A percentile compares a stretch with the other conserved stretches of the same genome.
Evolutionary conservation across 2,888 invertebrate species (phyloP).

Genomic region (Ophioninae sp.): DNA sequence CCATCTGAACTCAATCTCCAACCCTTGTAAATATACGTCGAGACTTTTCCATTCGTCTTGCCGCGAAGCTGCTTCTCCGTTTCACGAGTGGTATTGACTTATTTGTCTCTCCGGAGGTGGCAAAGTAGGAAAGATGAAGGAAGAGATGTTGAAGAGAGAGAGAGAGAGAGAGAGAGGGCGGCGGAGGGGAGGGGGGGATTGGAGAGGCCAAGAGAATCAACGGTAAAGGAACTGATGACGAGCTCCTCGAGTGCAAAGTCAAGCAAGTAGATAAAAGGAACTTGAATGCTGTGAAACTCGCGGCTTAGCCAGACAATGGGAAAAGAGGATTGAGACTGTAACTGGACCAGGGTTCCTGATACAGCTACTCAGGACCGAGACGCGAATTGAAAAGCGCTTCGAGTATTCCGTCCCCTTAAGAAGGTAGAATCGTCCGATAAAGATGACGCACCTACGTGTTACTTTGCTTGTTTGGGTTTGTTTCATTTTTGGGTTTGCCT

Average conservation of each 20-base stretch:
- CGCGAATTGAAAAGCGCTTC: constrained; percentile 30
- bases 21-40: constrained; percentile 44
- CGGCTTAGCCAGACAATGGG: constrained; percentile 60
- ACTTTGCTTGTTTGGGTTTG: not conserved
- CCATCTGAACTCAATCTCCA: constrained; percentile 51
- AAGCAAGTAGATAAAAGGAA: constrained; percentile 59
- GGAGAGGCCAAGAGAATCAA: constrained; percentile 31
- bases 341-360: constrained; percentile 54
- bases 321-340: constrained; percentile 54
- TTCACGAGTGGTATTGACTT: constrained; percentile 58
- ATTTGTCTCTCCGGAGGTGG: constrained; percentile 50
- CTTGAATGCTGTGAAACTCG: constrained; percentile 56
- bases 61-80: constrained; percentile 39
- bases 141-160: constrained; percentile 20
- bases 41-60: constrained; percentile 53
- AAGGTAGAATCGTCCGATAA: constrained; percentile 15
- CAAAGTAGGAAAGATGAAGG: constrained; percentile 12
- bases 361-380: constrained; percentile 49
- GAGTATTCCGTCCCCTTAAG: constrained; percentile 18
- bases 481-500: not conserved
- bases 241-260: constrained; percentile 59
- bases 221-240: constrained; percentile 26
- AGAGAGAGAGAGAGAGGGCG: not conserved
- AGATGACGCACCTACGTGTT: not conserved
- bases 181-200: not conserved